Evolutionary conservation across 2,797 vertebrate species (phyloP).

Genomic region (Siniperca scherzeri): DNA sequence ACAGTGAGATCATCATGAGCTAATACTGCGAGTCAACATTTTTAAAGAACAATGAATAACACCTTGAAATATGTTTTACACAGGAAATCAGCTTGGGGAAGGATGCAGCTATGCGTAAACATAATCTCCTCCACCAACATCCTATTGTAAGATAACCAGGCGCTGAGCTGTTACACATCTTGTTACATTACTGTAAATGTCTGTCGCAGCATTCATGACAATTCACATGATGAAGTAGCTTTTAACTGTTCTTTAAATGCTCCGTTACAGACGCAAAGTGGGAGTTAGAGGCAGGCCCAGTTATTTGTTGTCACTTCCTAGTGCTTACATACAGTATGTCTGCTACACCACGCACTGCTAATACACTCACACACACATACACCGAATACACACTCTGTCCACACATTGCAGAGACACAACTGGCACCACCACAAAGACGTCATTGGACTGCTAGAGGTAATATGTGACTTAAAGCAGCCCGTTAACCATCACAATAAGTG

Average conservation of each 20-base stretch:
- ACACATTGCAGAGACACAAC: background rate
- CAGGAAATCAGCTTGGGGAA: slow-evolving; percentile 19
- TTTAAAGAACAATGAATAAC: background rate
- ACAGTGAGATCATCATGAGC: slow-evolving; percentile 32
- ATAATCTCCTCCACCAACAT: background rate
- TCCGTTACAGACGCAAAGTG: background rate
- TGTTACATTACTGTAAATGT: slow-evolving; percentile 7
- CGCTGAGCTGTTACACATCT: background rate
- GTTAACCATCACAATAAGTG: background rate
- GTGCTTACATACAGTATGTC: background rate
- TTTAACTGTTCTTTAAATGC: background rate
- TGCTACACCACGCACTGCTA: background rate
- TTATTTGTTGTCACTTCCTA: background rate
- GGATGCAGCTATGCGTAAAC: background rate
- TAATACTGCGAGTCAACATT: background rate
- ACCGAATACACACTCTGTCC: background rate
- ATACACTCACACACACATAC: background rate
- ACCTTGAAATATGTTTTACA: background rate
- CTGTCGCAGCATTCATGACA: background rate
- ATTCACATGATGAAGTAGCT: background rate
- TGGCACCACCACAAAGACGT: background rate
- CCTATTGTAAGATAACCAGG: background rate
- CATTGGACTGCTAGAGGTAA: background rate
- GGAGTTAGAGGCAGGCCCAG: background rate
- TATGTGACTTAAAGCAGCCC: background rate